Percentiles rank a stretch among this genome's conserved stretches.
These are phyloP conservation scores for Mormyrops boulengeri DNA, from an alignment of 2,797 vertebrate genomes.

Conservation along the genomic window DNA sequence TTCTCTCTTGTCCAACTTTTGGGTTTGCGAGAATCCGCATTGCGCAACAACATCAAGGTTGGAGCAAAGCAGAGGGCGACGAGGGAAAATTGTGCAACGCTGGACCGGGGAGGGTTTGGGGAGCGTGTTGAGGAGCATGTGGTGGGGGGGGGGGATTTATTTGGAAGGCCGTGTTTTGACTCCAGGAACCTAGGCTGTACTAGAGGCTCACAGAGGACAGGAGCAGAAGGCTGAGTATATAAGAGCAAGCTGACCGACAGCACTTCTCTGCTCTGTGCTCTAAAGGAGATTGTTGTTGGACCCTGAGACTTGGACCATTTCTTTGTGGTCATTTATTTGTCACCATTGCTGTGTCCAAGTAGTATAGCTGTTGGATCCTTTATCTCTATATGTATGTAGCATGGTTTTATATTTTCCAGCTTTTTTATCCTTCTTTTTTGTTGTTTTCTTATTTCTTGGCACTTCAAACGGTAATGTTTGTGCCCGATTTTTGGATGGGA, in stretches of 20 bases:
- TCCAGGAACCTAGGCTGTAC: slow-evolving; percentile 48
- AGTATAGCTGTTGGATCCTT: background rate
- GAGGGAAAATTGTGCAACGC: slow-evolving; percentile 50
- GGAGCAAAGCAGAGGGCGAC: slow-evolving; percentile 45
- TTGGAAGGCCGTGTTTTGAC: slow-evolving; percentile 58
- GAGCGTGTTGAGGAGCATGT: background rate
- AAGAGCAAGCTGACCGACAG: slow-evolving; percentile 38
- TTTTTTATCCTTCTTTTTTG: background rate
- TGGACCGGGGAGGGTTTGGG: slow-evolving; percentile 25
- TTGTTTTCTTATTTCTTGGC: background rate
- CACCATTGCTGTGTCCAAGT: background rate
- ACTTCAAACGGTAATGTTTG: background rate
- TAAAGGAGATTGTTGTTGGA: background rate
- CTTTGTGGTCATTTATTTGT: slow-evolving; percentile 17
- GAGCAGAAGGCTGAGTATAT: slow-evolving; percentile 48
- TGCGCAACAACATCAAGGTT: slow-evolving; percentile 65
- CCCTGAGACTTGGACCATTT: background rate
- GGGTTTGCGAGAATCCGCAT: slow-evolving; percentile 30
- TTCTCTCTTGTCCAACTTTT: slow-evolving; percentile 15
- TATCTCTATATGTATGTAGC: background rate
- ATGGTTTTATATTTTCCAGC: background rate
- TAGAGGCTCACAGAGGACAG: slow-evolving; percentile 42
- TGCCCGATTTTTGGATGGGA: background rate
- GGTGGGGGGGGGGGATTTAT: slow-evolving; percentile 42
- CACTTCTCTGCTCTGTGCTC: background rate